These are phyloP conservation scores for Lepisosteus oculatus DNA, from an alignment of 2,113 vertebrate species.

Conservation along the genomic window DNA sequence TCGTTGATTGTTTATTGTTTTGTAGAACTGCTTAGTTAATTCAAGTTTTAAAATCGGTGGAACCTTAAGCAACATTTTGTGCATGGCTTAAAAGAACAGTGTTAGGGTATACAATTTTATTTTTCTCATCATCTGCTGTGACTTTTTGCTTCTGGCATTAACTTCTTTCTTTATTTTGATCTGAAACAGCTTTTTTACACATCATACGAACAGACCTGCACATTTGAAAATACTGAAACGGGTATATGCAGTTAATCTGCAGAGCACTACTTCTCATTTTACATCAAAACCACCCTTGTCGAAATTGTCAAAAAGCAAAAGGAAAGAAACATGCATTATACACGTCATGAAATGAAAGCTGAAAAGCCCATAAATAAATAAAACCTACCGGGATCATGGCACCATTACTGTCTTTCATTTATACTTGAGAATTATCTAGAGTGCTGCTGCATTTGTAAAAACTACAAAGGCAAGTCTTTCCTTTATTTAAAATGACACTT, in stretches of 20 bases:
- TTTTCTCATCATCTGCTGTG: too few relatives aligned
- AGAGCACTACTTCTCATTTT: too few relatives aligned
- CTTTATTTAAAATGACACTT: constrained; percentile 7
- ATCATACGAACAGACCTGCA: background rate
- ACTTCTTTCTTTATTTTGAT: background rate
- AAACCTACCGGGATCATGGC: background rate
- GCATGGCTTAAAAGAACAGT: too few relatives aligned
- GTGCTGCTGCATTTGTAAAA: background rate
- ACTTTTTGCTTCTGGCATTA: too few relatives aligned
- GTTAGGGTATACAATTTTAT: too few relatives aligned
- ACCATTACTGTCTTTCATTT: constrained; percentile 5
- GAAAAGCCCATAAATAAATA: constrained; percentile 4
- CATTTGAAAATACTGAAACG: background rate
- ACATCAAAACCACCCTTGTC: too few relatives aligned
- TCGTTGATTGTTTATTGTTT: too few relatives aligned
- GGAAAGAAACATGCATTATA: background rate
- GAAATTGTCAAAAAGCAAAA: too few relatives aligned
- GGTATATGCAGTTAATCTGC: background rate
- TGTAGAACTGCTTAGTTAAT: too few relatives aligned
- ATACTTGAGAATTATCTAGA: constrained; percentile 2
- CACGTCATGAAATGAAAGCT: background rate
- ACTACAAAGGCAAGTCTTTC: background rate
- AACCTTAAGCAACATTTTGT: too few relatives aligned
- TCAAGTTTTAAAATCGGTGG: too few relatives aligned
- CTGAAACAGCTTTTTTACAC: background rate